Percentiles rank a stretch among this genome's conserved stretches.
These are phyloP conservation scores for Eriosoma lanigerum DNA, from an alignment of 1,140 invertebrate species.

Conservation along the genomic window DNA sequence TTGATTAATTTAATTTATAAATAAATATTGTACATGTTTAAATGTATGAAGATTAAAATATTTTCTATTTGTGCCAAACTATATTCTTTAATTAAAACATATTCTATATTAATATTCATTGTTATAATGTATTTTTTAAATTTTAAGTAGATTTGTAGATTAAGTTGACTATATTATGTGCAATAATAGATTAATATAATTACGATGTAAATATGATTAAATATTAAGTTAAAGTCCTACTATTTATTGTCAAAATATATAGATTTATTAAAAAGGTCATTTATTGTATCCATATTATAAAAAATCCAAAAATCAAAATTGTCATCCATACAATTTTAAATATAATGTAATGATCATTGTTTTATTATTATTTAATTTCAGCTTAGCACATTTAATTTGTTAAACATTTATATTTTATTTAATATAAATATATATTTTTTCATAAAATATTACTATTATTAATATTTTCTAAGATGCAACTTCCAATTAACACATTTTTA, in stretches of 20 bases:
- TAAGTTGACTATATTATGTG: conserved; percentile 27
- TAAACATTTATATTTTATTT: too few relatives aligned
- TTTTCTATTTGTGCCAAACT: too few relatives aligned
- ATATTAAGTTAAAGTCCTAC: conserved; percentile 28
- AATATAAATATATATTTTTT: conserved; percentile 1
- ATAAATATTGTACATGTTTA: too few relatives aligned
- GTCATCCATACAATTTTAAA: neutral
- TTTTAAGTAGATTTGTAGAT: neutral
- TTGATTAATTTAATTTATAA: too few relatives aligned
- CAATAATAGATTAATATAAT: conserved; percentile 54
- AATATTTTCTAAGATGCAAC: too few relatives aligned
- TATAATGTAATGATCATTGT: neutral
- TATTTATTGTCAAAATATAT: conserved; percentile 20
- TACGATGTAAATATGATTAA: conserved; percentile 53
- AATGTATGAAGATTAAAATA: too few relatives aligned
- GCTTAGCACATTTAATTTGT: neutral
- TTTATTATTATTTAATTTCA: neutral
- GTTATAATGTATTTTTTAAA: too few relatives aligned
- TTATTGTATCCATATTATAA: neutral
- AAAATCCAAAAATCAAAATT: conserved; percentile 14
- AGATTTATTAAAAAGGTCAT: conserved; percentile 13
- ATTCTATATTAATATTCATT: too few relatives aligned
- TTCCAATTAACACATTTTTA: too few relatives aligned
- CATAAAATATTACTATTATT: neutral
- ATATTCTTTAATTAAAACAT: too few relatives aligned